Evolutionary conservation across 2,888 invertebrate species (phyloP), one percentile per base, ranked within the genome.

Genomic region (Hybos culiciformis): DNA sequence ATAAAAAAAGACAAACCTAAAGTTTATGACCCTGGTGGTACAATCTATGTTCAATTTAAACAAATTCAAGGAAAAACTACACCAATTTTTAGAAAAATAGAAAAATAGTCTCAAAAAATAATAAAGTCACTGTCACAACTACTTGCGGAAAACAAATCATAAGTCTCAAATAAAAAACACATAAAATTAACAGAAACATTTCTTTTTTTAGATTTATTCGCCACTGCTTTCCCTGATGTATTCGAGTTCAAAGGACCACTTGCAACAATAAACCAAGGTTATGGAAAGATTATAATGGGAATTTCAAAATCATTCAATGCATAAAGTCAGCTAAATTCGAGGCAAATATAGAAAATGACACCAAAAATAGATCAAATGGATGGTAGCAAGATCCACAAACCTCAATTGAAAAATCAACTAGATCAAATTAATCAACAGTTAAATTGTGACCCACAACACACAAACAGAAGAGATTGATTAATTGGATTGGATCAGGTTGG

Each of bases 101-200:
- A n/a, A 43, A 46, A 44, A 41, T 39, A 14, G 43, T 47, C 21
- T 42, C 43, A 5, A 26, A 45, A 21, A 36, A 46, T 37, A 48
- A 46, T 24, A 48, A 37, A n/a, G 43, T 45, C 11, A 46, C 46
- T 12, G 39, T 48, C 37, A 41, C 45, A 11, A 47, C 42, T 14
- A 38, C 44, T n/a, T 15, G 39, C 9, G 43, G 43, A 15, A 41
- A 29, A 21, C 19, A 24, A 37, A 39, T 41, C 46, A 41, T 43
- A 50, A 47, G 46, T 48, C 47, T 46, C 44, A 44, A 29, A 44
- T 42, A 18, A 42, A 37, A 37, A 42, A 37, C 12, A 34, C 12
- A 7, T 19, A 8, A 6, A 11, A 34, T 4, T 17, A 34, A 17
- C 12, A 5, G 19, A 18, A 4, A 9, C 9, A 9, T 18, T 34